These are phyloP conservation scores for Micropoecilia bifurca DNA, from an alignment of 2,797 vertebrate genomes.

Conservation along the genomic window DNA sequence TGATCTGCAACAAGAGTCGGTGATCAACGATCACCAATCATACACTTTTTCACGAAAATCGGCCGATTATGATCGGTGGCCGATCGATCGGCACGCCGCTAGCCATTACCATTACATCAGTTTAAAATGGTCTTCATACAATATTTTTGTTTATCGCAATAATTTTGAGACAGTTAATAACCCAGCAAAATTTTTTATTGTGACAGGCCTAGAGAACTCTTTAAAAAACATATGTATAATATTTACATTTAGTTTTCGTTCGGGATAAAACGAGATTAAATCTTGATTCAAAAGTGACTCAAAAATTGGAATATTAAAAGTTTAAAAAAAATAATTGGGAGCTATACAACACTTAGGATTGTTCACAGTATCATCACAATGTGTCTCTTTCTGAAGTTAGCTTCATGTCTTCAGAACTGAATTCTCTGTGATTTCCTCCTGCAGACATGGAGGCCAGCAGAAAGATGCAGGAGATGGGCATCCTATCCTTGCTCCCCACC, in stretches of 20 bases:
- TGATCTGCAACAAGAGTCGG: too few relatives aligned
- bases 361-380: background rate
- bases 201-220: background rate
- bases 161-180: too few relatives aligned
- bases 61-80: too few relatives aligned
- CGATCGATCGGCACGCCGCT: too few relatives aligned
- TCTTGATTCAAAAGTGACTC: background rate
- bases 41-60: too few relatives aligned
- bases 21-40: too few relatives aligned
- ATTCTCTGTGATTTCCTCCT: background rate
- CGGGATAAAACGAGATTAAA: background rate
- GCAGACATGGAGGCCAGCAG: slow-evolving; percentile 93
- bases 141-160: too few relatives aligned
- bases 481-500: slow-evolving; percentile 88
- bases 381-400: background rate
- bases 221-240: background rate
- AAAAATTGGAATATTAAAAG: background rate
- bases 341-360: background rate
- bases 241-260: background rate
- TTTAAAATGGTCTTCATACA: too few relatives aligned
- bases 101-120: too few relatives aligned
- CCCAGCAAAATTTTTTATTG: too few relatives aligned
- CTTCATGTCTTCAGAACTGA: background rate
- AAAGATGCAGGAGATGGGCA: slow-evolving; percentile 93
- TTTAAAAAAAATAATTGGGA: background rate